phyloP scores from a whole-genome alignment of 2,797 vertebrate genomes.

The Columba guinea region DNA sequence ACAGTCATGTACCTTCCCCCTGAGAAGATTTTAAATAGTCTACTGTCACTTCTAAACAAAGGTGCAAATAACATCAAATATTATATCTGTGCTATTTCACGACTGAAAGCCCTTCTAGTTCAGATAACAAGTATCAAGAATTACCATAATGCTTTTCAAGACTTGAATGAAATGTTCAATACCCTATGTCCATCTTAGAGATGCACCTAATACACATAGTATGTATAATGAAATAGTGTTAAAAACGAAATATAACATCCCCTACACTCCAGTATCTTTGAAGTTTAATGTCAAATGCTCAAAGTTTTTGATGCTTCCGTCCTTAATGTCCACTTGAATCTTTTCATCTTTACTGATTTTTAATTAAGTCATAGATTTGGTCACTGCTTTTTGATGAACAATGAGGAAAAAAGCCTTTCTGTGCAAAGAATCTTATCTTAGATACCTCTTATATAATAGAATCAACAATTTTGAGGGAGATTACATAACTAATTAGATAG shows the following conservation, averaged over 20 bases:
- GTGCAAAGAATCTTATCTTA: neutral
- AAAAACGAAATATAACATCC: neutral
- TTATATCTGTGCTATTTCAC: neutral
- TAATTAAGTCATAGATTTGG: neutral
- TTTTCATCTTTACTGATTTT: neutral
- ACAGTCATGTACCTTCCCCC: neutral
- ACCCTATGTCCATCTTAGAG: neutral
- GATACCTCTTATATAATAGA: neutral
- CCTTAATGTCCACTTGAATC: neutral
- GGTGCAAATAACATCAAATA: neutral
- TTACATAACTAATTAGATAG: neutral
- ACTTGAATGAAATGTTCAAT: neutral
- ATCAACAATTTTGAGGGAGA: neutral
- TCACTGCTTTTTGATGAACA: neutral
- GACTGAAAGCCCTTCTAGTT: neutral
- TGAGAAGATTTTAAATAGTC: neutral
- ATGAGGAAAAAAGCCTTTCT: neutral
- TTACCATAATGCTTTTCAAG: neutral
- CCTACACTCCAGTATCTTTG: neutral
- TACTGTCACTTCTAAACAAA: neutral
- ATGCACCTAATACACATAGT: neutral
- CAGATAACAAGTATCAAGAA: neutral
- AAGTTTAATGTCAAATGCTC: neutral
- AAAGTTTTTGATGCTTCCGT: neutral
- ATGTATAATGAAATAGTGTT: neutral